Evolutionary conservation across 2,888 invertebrate genomes (phyloP).

Genomic region (Gastrophysa polygoni): DNA sequence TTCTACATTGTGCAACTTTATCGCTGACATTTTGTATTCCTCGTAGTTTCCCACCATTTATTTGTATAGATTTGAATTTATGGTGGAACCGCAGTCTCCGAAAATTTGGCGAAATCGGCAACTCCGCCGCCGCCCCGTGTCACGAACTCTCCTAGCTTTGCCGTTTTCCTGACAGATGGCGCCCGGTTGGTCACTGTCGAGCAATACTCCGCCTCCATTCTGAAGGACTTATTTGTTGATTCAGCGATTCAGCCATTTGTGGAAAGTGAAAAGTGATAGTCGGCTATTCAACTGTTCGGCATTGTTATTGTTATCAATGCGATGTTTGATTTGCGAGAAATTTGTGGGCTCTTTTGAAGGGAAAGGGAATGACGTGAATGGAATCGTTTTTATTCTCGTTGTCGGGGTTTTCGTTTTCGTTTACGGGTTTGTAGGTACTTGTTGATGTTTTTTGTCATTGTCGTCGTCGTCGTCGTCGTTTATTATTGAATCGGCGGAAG

Average conservation of each 20-base stretch:
- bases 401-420: not conserved
- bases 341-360: slow-evolving; percentile 8
- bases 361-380: not conserved
- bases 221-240: slow-evolving; percentile 30
- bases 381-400: not conserved
- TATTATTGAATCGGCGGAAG: not conserved
- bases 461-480: not conserved
- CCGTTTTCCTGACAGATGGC: slow-evolving; percentile 22
- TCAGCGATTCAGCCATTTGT: slow-evolving; percentile 21
- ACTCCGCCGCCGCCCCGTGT: slow-evolving; percentile 20
- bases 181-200: not conserved
- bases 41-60: too few relatives aligned
- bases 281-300: slow-evolving; percentile 20
- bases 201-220: slow-evolving; percentile 5
- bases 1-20: too few relatives aligned
- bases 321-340: slow-evolving; percentile 17
- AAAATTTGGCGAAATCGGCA: slow-evolving; percentile 8
- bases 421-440: not conserved
- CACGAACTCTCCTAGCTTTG: slow-evolving; percentile 16
- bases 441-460: not conserved
- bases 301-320: slow-evolving; percentile 25
- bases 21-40: too few relatives aligned
- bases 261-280: slow-evolving; percentile 29
- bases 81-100: not conserved
- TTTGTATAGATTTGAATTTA: not conserved